Conservation (phyloP, 2,113 vertebrate species). For the Corythornis madagascariensis region DNA sequence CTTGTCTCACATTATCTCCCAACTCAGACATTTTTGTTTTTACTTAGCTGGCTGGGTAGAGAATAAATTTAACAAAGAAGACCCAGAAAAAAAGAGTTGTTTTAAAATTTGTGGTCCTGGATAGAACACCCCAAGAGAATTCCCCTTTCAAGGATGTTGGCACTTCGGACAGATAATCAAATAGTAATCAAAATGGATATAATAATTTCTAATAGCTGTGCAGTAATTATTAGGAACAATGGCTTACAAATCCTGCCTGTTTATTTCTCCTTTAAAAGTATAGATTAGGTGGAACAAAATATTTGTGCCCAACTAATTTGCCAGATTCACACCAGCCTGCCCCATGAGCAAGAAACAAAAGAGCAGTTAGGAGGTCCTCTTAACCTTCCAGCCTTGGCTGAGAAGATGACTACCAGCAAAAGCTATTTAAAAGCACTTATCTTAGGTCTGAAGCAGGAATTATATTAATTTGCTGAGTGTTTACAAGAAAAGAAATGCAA, state of each 20-base stretch:
- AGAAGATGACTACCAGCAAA: not conserved
- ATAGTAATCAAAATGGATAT: not conserved
- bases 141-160: not conserved
- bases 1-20: not conserved
- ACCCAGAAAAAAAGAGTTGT: not conserved
- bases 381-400: not conserved
- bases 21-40: not conserved
- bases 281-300: not conserved
- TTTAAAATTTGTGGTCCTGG: not conserved
- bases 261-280: not conserved
- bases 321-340: not conserved
- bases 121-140: not conserved
- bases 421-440: not conserved
- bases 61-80: not conserved
- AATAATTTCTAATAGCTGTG: not conserved
- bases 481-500: not conserved
- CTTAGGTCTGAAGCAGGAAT: not conserved
- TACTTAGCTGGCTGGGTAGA: not conserved
- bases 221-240: not conserved
- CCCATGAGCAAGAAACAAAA: not conserved
- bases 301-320: not conserved
- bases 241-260: not conserved
- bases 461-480: not conserved
- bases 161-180: not conserved
- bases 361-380: not conserved